Percentiles rank a stretch among this genome's conserved stretches.
phyloP scores from a whole-genome alignment of 1,140 invertebrate genomes.

The Rhopalosiphum padi region DNA sequence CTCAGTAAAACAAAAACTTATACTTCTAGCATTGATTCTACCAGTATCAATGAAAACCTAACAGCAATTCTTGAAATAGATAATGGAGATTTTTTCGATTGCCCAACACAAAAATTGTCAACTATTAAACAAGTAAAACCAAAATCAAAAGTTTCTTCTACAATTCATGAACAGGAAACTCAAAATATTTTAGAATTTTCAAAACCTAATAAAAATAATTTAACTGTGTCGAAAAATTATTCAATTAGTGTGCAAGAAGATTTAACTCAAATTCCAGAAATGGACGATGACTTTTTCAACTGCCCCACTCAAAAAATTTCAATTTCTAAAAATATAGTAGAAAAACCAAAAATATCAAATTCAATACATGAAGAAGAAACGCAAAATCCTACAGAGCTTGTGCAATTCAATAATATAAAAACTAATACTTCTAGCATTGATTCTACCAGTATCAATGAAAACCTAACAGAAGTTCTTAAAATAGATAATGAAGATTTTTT shows the following conservation, averaged over 20 bases:
- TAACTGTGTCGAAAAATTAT: background rate
- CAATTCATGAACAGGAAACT: background rate
- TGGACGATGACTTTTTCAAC: constrained; percentile 34
- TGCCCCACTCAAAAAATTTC: constrained; percentile 17
- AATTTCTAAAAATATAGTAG: background rate
- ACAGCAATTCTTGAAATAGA: background rate
- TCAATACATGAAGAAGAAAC: background rate
- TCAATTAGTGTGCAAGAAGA: no score
- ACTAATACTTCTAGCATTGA: background rate
- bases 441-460: no score
- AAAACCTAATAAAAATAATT: background rate
- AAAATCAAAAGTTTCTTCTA: background rate
- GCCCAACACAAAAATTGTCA: background rate
- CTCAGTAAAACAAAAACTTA: background rate
- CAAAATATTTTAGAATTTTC: background rate
- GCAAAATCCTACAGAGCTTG: background rate
- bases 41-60: background rate
- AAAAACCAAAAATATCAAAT: background rate
- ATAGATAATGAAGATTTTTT: constrained; percentile 37
- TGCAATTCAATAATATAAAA: background rate
- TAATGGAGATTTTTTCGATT: constrained; percentile 20
- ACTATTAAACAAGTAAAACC: background rate
- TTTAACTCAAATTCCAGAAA: background rate
- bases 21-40: background rate
- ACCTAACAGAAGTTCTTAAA: background rate